Evolutionary conservation across 2,888 invertebrate species (phyloP).

Genomic region (Sisyra nigra): DNA sequence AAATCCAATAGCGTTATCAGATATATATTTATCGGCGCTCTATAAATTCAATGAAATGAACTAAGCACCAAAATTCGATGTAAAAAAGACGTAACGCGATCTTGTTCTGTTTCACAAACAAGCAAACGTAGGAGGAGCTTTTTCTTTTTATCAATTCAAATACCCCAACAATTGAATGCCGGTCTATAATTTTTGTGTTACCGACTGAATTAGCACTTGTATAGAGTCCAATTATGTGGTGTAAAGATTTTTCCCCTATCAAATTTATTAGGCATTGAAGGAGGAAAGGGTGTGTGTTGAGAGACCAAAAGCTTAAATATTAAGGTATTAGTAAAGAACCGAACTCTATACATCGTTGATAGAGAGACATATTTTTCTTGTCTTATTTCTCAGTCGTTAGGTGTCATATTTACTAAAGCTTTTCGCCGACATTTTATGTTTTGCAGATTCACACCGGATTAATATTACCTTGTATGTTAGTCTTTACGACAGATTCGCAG

Average conservation of each 20-base stretch:
- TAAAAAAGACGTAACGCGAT: slow-evolving; percentile 6
- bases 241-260: slow-evolving; percentile 6
- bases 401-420: slow-evolving; percentile 5
- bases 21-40: too few species aligned
- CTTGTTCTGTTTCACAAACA: slow-evolving; percentile 8
- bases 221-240: slow-evolving; percentile 9
- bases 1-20: too few species aligned
- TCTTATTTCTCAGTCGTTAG: neutral
- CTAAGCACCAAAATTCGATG: neutral
- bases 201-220: slow-evolving; percentile 9
- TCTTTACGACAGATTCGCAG: too few species aligned
- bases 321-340: neutral
- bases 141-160: neutral
- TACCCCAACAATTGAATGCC: neutral
- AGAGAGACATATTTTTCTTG: neutral
- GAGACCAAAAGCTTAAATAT: neutral
- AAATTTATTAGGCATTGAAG: slow-evolving; percentile 1
- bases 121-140: slow-evolving; percentile 5
- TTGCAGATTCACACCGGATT: too few species aligned
- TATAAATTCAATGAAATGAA: too few species aligned
- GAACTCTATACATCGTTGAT: neutral
- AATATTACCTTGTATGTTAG: too few species aligned
- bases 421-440: too few species aligned
- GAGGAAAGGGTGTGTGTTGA: neutral
- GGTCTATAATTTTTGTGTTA: slow-evolving; percentile 8